Evolutionary conservation across 2,888 invertebrate genomes (phyloP).

Genomic region (Trachelus stipa): DNA sequence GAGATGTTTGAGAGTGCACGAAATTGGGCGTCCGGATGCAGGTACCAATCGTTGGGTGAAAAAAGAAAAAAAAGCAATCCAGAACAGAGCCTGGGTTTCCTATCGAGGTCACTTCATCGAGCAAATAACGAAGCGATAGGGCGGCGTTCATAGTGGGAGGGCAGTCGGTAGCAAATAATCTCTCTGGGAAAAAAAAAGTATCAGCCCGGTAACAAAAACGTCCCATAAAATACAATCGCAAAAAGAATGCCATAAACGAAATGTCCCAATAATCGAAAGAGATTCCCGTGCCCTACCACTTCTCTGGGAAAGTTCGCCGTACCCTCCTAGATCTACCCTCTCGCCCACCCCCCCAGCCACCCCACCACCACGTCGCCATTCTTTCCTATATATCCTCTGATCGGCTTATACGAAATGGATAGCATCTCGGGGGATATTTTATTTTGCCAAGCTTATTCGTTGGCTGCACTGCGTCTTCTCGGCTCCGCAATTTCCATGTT

Average conservation of each 20-base stretch:
- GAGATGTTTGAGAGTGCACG: neutral
- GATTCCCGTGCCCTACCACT: constrained; percentile 33
- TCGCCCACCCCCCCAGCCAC: neutral
- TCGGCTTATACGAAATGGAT: constrained; percentile 47
- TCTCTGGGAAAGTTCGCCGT: constrained; percentile 12
- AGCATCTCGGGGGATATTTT: constrained; percentile 41
- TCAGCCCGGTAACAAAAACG: constrained; percentile 13
- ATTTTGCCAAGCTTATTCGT: constrained; percentile 30
- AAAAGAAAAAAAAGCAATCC: neutral
- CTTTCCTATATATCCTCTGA: constrained; percentile 33
- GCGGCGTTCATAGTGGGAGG: constrained; percentile 12
- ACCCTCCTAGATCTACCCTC: constrained; percentile 3
- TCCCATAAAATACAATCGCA: constrained; percentile 26
- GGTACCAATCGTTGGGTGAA: neutral
- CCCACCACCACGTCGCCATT: constrained; percentile 15
- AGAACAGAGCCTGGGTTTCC: neutral
- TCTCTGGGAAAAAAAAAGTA: constrained; percentile 17
- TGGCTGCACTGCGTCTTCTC: constrained; percentile 23
- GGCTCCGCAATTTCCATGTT: constrained; percentile 20
- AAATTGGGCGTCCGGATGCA: neutral
- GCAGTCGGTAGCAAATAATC: constrained; percentile 34
- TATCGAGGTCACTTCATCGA: constrained; percentile 17
- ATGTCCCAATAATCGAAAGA: constrained; percentile 52
- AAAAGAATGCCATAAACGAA: constrained; percentile 35
- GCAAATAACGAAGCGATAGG: constrained; percentile 12